phyloP scores from a whole-genome alignment of 1,140 invertebrate genomes.

The Drosophila ercepeae region DNA sequence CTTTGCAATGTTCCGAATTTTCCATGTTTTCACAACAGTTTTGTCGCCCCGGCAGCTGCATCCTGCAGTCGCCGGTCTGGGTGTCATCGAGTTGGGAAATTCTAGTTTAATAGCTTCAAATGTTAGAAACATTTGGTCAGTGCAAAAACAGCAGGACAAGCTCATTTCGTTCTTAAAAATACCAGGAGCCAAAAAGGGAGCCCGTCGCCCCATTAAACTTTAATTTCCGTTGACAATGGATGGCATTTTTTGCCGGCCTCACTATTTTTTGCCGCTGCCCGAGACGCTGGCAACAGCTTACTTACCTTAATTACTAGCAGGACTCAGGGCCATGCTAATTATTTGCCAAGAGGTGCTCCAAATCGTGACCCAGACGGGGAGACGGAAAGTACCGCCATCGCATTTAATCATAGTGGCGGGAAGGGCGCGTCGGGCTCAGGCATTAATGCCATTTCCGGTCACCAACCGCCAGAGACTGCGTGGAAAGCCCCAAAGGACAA shows the following conservation, averaged over 20 bases:
- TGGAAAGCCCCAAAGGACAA: slow-evolving; percentile 15
- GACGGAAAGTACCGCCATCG: slow-evolving; percentile 20
- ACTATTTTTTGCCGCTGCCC: slow-evolving; percentile 22
- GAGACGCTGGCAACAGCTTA: slow-evolving; percentile 60
- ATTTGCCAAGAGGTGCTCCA: slow-evolving; percentile 61
- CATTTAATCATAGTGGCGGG: slow-evolving; percentile 72
- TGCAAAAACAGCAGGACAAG: slow-evolving; percentile 34
- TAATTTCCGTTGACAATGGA: slow-evolving; percentile 61
- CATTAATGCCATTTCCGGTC: slow-evolving; percentile 74
- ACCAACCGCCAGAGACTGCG: slow-evolving; percentile 27
- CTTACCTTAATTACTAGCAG: slow-evolving; percentile 75
- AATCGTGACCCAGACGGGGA: slow-evolving; percentile 4
- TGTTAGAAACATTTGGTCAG: slow-evolving; percentile 41
- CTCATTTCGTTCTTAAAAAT: slow-evolving; percentile 25
- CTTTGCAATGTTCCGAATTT: slow-evolving; percentile 5
- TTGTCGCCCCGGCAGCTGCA: not conserved
- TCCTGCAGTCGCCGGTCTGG: slow-evolving; percentile 7
- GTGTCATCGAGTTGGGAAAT: slow-evolving; percentile 43
- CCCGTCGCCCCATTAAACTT: slow-evolving; percentile 57
- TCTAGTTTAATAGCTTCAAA: slow-evolving; percentile 54
- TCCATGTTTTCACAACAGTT: slow-evolving; percentile 33
- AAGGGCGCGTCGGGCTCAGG: slow-evolving; percentile 50
- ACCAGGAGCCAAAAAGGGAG: slow-evolving; percentile 20
- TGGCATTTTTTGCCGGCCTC: slow-evolving; percentile 26
- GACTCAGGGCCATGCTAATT: slow-evolving; percentile 69